Evolutionary conservation across 2,888 invertebrate species (phyloP).

Genomic region (Boloria selene): DNA sequence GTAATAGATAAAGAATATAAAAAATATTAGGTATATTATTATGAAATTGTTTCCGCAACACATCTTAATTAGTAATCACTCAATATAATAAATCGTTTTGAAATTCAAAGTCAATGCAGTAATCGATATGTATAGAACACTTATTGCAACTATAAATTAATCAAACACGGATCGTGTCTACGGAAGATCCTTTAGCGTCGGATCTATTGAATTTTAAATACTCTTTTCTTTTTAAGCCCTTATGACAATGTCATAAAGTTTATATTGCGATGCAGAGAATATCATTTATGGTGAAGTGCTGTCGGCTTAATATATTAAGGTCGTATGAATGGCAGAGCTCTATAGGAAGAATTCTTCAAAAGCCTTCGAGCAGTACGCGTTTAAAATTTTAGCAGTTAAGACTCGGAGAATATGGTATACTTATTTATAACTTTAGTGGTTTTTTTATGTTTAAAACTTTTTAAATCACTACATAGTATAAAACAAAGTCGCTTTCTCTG

Average conservation of each 20-base stretch:
- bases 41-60: too few species aligned
- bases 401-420: background rate
- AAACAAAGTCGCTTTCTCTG: too few species aligned
- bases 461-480: too few species aligned
- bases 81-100: background rate
- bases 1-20: too few species aligned
- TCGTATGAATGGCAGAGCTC: constrained; percentile 24
- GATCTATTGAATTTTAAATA: constrained; percentile 39
- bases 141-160: constrained; percentile 29
- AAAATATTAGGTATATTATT: too few species aligned
- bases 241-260: constrained; percentile 34
- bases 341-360: constrained; percentile 15
- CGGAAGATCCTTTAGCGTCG: constrained; percentile 44
- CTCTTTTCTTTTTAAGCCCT: constrained; percentile 25
- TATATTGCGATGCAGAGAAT: constrained; percentile 17
- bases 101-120: background rate
- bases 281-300: constrained; percentile 35
- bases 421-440: background rate
- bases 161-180: constrained; percentile 30
- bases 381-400: constrained; percentile 15
- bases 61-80: background rate
- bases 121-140: constrained; percentile 27
- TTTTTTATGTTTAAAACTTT: too few species aligned
- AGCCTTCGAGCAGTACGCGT: constrained; percentile 27
- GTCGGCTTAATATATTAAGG: constrained; percentile 36